Evolutionary conservation across 2,888 invertebrate genomes (phyloP).

Genomic region (Encarsia formosa): DNA sequence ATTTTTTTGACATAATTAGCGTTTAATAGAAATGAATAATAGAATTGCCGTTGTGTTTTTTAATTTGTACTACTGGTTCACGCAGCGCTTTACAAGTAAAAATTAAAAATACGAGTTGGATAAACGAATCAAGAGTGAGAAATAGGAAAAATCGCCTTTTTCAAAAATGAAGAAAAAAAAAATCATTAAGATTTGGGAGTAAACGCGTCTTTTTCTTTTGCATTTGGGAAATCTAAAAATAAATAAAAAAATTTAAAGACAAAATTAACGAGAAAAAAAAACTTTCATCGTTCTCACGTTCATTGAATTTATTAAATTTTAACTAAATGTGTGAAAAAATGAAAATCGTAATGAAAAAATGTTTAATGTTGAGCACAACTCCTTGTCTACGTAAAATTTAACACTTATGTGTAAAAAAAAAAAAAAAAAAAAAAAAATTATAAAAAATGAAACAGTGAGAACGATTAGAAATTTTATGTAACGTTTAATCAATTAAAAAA

Average conservation of each 20-base stretch:
- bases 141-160: constrained; percentile 29
- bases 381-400: not conserved
- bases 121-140: constrained; percentile 3
- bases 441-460: not conserved
- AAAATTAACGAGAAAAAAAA: constrained; percentile 5
- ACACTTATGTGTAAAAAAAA: too few relatives aligned
- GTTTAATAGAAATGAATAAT: constrained; percentile 41
- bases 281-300: constrained; percentile 7
- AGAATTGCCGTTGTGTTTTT: constrained; percentile 45
- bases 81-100: constrained; percentile 11
- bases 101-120: constrained; percentile 13
- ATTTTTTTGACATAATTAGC: constrained; percentile 46
- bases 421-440: not conserved
- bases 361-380: not conserved
- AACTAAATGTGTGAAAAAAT: not conserved
- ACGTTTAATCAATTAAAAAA: constrained; percentile 2
- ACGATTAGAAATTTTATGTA: not conserved
- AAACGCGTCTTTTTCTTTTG: constrained; percentile 37
- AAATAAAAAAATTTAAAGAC: constrained; percentile 1
- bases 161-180: not conserved
- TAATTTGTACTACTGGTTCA: constrained; percentile 29
- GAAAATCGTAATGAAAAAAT: not conserved
- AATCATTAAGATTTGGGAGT: constrained; percentile 12
- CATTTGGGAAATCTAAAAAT: constrained; percentile 9
- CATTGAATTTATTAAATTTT: constrained; percentile 8